Evolutionary conservation across 2,888 invertebrate genomes (phyloP), one percentile per base, ranked within the genome.

Genomic region (Acanthosoma haemorrhoidale): DNA sequence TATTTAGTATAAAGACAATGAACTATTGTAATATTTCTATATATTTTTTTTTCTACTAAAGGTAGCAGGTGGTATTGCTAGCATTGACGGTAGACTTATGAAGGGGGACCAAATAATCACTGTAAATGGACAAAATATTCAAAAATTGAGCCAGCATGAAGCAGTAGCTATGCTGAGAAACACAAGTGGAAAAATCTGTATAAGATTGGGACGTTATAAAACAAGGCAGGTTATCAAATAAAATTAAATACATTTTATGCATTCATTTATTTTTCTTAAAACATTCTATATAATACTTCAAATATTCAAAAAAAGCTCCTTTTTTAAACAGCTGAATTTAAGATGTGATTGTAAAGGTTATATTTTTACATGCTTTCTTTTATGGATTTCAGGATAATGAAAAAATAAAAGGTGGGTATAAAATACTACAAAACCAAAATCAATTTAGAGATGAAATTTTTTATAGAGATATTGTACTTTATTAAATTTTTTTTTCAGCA

Each of bases 91-190:
- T 4, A 88, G 93, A 70, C 85, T 99, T 73, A 90, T 92, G 81
- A 90, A 90, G 77, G 97, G 98, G 18, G 98, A 99, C 81, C 87
- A 93, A 77, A 87, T 99, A 63, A 82, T 93, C 8, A 85, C 92
- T 34, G 91, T 98, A 13, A 95, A 96, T 79, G 94, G 91, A 3
- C 90, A 92, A 77, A 92, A 94, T 75, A 81, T 94, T 68, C 87
- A 88, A 73, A 83, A 85, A 43, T 85, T 87, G 5, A 89, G 87
- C 64, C 90, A 92, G 77, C 89, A 94, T 77, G 89, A 94, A 74
- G 94, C 92, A 9, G 94, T 93, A 59, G 89, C 94, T 15, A 86
- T 95, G 68, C 86, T 98, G 75, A 96, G 97, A 82, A 89, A 92
- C 75, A 87, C 90, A 74, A 88, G 86, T 76, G 94, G 92, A 75